A percentile compares a stretch with the other conserved stretches of the same genome.
phyloP scores from a whole-genome alignment of 2,113 vertebrate species.

The Zootoca vivipara region DNA sequence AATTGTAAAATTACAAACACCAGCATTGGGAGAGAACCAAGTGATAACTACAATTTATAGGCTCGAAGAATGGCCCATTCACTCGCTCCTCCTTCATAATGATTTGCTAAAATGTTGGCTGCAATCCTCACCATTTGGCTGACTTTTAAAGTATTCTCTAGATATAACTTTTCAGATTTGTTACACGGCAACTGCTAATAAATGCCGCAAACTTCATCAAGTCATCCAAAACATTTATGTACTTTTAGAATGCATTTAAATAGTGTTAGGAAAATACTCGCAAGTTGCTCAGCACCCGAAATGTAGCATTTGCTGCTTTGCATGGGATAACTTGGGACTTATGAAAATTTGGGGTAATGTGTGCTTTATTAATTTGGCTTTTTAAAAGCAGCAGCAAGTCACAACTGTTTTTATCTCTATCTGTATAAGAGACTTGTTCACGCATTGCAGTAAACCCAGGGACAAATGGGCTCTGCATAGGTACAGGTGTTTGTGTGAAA shows the following conservation, averaged over 20 bases:
- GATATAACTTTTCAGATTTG: conserved; percentile 11
- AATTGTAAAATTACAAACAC: conserved; percentile 21
- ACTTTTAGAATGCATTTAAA: neutral
- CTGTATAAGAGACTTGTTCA: too few relatives aligned
- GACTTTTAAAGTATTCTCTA: conserved; percentile 15
- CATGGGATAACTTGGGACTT: neutral
- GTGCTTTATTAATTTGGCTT: neutral
- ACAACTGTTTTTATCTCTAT: neutral
- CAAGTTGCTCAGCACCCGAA: neutral
- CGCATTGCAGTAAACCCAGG: too few relatives aligned
- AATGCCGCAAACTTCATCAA: conserved; percentile 3
- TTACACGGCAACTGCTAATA: conserved; percentile 14
- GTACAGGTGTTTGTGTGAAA: too few relatives aligned
- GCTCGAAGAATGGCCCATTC: neutral
- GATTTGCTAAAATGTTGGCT: conserved; percentile 21
- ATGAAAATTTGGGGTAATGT: neutral
- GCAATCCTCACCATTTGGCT: conserved; percentile 6
- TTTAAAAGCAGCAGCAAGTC: neutral
- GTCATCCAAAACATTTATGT: neutral
- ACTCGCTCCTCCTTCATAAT: neutral
- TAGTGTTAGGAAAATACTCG: neutral
- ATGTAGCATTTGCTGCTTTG: neutral
- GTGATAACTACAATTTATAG: neutral
- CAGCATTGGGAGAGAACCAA: neutral
- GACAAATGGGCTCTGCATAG: too few relatives aligned